phyloP scores from a whole-genome alignment of 2,888 invertebrate genomes.

The Nysson spinosus region DNA sequence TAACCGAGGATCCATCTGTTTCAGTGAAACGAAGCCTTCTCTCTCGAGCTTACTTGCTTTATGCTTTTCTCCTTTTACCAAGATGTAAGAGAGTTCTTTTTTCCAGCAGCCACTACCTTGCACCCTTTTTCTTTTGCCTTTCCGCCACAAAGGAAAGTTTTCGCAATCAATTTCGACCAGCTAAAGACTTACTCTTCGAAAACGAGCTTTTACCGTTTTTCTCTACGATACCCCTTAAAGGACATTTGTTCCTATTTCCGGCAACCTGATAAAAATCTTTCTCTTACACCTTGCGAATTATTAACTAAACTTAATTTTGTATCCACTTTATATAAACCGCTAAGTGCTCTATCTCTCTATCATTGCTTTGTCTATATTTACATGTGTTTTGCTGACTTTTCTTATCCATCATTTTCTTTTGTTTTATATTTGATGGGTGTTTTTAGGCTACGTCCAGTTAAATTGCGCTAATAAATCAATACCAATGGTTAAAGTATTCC shows the following conservation, averaged over 20 bases:
- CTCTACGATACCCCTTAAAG: background rate
- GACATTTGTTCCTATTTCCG: background rate
- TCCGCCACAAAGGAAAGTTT: constrained; percentile 39
- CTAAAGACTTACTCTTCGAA: background rate
- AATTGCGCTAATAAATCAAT: too few species aligned
- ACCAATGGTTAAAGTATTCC: too few species aligned
- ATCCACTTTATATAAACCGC: too few species aligned
- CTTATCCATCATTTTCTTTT: too few species aligned
- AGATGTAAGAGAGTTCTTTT: constrained; percentile 36
- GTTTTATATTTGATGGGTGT: too few species aligned
- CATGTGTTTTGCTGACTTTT: too few species aligned
- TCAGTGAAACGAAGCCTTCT: constrained; percentile 51
- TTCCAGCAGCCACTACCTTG: constrained; percentile 20
- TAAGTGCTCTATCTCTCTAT: too few species aligned
- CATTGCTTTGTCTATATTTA: too few species aligned
- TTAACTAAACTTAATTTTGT: too few species aligned
- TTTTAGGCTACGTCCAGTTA: too few species aligned
- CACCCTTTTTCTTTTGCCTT: constrained; percentile 35
- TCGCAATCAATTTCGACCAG: constrained; percentile 50
- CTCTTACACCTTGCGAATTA: background rate
- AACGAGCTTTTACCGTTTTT: constrained; percentile 6
- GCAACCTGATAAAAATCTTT: background rate
- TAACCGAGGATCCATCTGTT: constrained; percentile 54
- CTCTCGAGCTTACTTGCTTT: constrained; percentile 36
- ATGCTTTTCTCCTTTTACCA: constrained; percentile 28